phyloP scores from a whole-genome alignment of 2,113 vertebrate species.

The Himantopus leucocephalus region DNA sequence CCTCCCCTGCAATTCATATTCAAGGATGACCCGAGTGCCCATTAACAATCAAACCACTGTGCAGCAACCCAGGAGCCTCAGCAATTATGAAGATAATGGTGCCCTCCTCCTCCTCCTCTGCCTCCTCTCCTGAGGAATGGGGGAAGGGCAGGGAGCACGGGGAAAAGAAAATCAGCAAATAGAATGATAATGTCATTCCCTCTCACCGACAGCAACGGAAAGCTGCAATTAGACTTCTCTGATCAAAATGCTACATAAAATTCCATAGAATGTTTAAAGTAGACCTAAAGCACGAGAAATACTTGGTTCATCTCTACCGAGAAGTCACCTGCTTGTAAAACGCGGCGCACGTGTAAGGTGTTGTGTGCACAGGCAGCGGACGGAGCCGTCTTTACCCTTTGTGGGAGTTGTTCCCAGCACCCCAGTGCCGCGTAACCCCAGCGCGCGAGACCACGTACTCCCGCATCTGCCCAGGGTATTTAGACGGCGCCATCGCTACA shows the following conservation, averaged over 20 bases:
- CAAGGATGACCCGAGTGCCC: conserved; percentile 69
- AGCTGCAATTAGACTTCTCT: conserved; percentile 58
- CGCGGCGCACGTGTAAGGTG: background rate
- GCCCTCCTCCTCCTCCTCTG: conserved; percentile 65
- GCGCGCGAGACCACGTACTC: rapidly evolving
- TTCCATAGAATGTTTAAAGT: background rate
- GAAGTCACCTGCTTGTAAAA: background rate
- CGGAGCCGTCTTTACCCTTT: rapidly evolving
- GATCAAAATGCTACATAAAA: conserved; percentile 26
- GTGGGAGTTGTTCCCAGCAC: background rate
- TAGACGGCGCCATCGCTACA: rapidly evolving
- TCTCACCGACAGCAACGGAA: conserved; percentile 37
- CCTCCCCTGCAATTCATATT: conserved; percentile 66
- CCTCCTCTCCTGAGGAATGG: conserved; percentile 50
- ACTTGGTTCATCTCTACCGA: background rate
- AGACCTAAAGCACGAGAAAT: background rate
- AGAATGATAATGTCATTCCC: conserved; percentile 57
- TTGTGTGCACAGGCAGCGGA: rapidly evolving
- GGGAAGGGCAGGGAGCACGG: conserved; percentile 14
- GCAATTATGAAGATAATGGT: conserved; percentile 73
- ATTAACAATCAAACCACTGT: conserved; percentile 73
- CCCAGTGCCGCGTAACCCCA: background rate
- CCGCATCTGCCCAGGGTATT: background rate
- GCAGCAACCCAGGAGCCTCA: conserved; percentile 63
- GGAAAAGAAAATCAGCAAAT: conserved; percentile 47